Evolutionary conservation across 2,888 invertebrate genomes (phyloP), one percentile per base, ranked within the genome.

Genomic region (Xanthorhoe designata): DNA sequence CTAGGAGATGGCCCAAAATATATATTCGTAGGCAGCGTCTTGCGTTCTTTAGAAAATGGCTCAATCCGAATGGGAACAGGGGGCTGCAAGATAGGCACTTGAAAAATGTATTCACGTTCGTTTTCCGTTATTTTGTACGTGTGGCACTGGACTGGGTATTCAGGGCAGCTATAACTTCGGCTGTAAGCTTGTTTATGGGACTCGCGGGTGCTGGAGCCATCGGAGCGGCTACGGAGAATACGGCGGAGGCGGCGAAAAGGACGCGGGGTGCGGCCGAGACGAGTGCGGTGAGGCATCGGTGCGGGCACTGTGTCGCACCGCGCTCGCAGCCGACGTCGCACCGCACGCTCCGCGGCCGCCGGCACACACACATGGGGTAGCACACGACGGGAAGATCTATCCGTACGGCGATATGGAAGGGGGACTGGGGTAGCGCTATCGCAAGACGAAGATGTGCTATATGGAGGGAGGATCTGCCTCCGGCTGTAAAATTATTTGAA

Each of bases 401-500:
- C 75, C 65, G 68, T 73, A 72, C 72, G 71, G 68, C 72, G 79
- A 71, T 78, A 78, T 71, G 72, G 69, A 50, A 77, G 64, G 59
- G 82, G 81, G 61, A 80, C 69, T 63, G 82, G 82, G 77, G 80
- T 86, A 89, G 89, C 87, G 78, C 86, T 89, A 86, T 89, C 87
- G 78, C 85, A 88, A 76, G 87, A 88, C 72, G 86, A 85, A 75
- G 86, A 89, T 80, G 89, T 87, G 81, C 84, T 87, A 73, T 86
- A 79, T 75, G 81, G 81, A 75, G 84, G 87, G 64, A 86, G 80
- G 72, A 83, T 78, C 77, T 81, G 85, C 80, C 83, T 88, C 78
- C 85, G 83, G 91, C 91, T 92, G 92, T 69, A 91, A 91, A 85
- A 79, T 84, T 74, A 79, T 73, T 29, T 56, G 51, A 63, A 70